Conservation (phyloP, 1,140 invertebrate genomes). For the Drosophila obscura region DNA sequence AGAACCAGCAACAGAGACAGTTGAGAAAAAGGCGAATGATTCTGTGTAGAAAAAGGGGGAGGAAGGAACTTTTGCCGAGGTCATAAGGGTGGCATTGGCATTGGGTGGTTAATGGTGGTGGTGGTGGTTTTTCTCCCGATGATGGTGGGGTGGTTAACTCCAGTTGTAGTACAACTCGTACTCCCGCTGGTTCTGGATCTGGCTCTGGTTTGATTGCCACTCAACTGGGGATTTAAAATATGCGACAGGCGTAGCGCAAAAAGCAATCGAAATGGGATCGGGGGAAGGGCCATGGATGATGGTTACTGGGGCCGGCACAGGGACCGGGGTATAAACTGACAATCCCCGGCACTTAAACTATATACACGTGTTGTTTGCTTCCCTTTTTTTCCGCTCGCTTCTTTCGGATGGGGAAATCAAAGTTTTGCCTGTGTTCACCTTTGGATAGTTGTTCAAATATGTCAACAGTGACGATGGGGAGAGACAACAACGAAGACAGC, state of each 20-base stretch:
- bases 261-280: slow-evolving; percentile 65
- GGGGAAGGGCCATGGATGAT: slow-evolving; percentile 13
- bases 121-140: background rate
- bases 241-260: slow-evolving; percentile 71
- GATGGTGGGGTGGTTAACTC: slow-evolving; percentile 29
- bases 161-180: slow-evolving; percentile 26
- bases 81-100: slow-evolving; percentile 46
- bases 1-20: background rate
- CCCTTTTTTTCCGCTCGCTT: background rate
- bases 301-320: background rate
- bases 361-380: slow-evolving; percentile 62
- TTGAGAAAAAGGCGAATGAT: background rate
- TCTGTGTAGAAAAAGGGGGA: background rate
- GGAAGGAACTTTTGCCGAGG: slow-evolving; percentile 33
- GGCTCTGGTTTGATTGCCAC: slow-evolving; percentile 72
- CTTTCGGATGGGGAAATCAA: slow-evolving; percentile 56
- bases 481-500: slow-evolving; percentile 10
- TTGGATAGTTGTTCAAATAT: slow-evolving; percentile 74
- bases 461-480: slow-evolving; percentile 63
- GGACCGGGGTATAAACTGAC: slow-evolving; percentile 37
- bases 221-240: slow-evolving; percentile 82
- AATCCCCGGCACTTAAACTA: slow-evolving; percentile 58
- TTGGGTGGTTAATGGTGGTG: slow-evolving; percentile 5
- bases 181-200: slow-evolving; percentile 30
- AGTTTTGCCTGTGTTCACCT: slow-evolving; percentile 63